Evolutionary conservation across 2,888 invertebrate genomes (phyloP).

Genomic region (Nomada goodeniana): DNA sequence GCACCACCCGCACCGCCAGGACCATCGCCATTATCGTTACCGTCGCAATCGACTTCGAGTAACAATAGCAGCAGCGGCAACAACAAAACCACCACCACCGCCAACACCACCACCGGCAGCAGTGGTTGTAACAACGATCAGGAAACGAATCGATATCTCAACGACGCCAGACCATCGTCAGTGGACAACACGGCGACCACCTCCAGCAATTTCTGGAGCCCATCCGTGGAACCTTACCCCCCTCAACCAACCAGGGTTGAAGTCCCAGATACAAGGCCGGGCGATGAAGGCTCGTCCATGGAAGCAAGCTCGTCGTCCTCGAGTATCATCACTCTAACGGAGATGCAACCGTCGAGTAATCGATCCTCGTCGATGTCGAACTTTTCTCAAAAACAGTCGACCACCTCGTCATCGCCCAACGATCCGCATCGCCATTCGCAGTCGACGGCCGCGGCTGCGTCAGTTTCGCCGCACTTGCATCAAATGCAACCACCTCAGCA

Average conservation of each 20-base stretch:
- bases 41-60: conserved; percentile 47
- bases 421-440: conserved; percentile 52
- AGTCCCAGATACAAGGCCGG: conserved; percentile 81
- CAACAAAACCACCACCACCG: neutral
- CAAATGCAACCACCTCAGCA: conserved; percentile 75
- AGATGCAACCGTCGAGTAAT: conserved; percentile 79
- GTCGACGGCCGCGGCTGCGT: conserved; percentile 29
- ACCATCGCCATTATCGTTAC: conserved; percentile 52
- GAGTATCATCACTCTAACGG: conserved; percentile 74
- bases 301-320: conserved; percentile 70
- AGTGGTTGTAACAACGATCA: conserved; percentile 34
- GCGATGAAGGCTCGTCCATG: conserved; percentile 70
- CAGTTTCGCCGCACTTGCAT: conserved; percentile 71
- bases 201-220: conserved; percentile 76
- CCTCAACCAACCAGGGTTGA: conserved; percentile 82
- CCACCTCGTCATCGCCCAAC: conserved; percentile 48
- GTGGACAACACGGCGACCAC: conserved; percentile 62
- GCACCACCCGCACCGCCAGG: conserved; percentile 58
- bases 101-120: conserved; percentile 7
- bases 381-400: conserved; percentile 43
- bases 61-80: conserved; percentile 12
- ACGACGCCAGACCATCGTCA: conserved; percentile 60
- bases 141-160: conserved; percentile 57
- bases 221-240: conserved; percentile 79
- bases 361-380: conserved; percentile 49